These are phyloP conservation scores for Eurois occulta DNA, from an alignment of 2,888 invertebrate genomes.

Conservation along the genomic window DNA sequence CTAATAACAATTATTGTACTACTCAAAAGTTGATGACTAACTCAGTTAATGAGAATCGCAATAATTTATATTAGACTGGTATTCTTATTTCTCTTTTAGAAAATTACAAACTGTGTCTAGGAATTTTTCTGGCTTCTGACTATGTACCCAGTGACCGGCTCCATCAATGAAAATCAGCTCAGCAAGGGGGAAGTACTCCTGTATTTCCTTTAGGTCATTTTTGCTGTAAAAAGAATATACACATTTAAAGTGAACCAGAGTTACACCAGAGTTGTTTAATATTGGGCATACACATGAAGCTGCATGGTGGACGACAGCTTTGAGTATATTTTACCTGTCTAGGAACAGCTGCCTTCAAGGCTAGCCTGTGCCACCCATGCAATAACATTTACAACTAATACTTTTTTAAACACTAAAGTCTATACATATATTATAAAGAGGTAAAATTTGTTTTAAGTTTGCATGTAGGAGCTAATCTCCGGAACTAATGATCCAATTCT, in stretches of 20 bases:
- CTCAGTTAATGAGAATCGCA: slow-evolving; percentile 63
- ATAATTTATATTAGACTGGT: slow-evolving; percentile 62
- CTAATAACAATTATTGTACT: slow-evolving; percentile 60
- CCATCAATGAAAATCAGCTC: slow-evolving; percentile 93
- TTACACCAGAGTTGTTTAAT: background rate
- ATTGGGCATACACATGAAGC: background rate
- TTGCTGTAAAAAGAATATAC: slow-evolving; percentile 75
- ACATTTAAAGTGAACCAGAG: background rate
- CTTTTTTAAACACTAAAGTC: background rate
- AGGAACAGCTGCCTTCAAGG: background rate
- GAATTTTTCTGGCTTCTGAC: slow-evolving; percentile 96
- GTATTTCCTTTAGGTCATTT: slow-evolving; percentile 91
- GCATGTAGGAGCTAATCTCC: no score
- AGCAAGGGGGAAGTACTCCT: slow-evolving; percentile 93
- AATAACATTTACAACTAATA: background rate
- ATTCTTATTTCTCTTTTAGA: slow-evolving; percentile 86
- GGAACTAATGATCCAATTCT: no score
- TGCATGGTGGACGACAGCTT: background rate
- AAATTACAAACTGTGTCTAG: slow-evolving; percentile 92
- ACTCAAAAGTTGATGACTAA: slow-evolving; percentile 63
- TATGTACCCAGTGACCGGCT: slow-evolving; percentile 98
- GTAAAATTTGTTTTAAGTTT: no score
- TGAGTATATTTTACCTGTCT: background rate
- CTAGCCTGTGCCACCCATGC: background rate
- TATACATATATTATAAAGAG: no score